Base-by-base conservation (phyloP, 2,113 vertebrate genomes). In the Myotis yumanensis region DNA sequence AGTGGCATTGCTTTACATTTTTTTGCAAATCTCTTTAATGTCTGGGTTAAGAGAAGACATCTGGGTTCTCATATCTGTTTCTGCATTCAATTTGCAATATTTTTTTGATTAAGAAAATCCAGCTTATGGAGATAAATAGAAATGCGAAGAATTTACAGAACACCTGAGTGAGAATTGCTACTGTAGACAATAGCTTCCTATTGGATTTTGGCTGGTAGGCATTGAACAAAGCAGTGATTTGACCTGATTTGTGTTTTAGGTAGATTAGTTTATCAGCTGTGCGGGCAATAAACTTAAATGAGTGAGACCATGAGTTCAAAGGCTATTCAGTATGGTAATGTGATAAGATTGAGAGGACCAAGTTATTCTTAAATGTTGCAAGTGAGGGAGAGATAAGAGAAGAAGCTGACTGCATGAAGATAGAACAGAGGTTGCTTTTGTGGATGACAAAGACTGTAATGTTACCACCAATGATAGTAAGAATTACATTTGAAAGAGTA, bases 1-100 rank as follows among this genome's bases (percentile, higher is more conserved):
- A 35, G 3, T 54, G n/a, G 1, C 30, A 22, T 23, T 71, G 25
- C 59, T 62, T 90, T 90, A 76, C 5, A 17, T 52, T 94, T 94
- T 94, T 59, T 48, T 80, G 48, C 25, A 89, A 86, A 35, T 48
- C 32, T 25, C 80, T 86, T 79, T 48, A 43, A 28, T 79, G 20
- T 86, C 43, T 94, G 30, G 30, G 11, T 89, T 79, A 64, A 66
- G 32, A 43, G 62, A 75, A 86, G 54, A 75, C 40, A 89, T 11
- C 43, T 85, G 82, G 66, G 12, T 89, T 92, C 51, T 93, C 28
- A 20, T 46, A 59, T 32, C 69, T 86, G 25, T 80, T 89, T 95
- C 15, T 95, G 69, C 59, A 51, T 86, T 89, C 11, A 52, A 3
- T 83, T 54, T 86, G 9, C 18, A 89, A 25, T 90, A 62, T 89